Base-by-base conservation (phyloP, 2,888 invertebrate species). In the Cephus pulcher region DNA sequence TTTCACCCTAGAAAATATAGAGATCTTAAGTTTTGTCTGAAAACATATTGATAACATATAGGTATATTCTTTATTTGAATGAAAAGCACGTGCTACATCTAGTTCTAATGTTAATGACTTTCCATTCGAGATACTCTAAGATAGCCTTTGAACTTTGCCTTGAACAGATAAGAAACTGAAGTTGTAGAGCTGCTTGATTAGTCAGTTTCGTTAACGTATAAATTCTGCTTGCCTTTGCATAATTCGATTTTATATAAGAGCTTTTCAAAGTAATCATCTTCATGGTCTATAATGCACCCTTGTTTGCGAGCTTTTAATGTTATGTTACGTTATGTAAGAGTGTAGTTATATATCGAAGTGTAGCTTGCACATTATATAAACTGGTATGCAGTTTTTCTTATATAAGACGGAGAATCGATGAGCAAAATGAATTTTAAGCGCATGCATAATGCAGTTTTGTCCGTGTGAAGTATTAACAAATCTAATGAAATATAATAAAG, bases 1-100 rank as follows among this genome's bases (percentile, higher is more conserved):
- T 92, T 95, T 94, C 78, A 95, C 93, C 80, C 91, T 91, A 81
- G 34, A 84, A 79, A 40, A 76, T 68, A 75, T 56, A 56, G 23
- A 56, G 23, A 9, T 56, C 56, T 56, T 56, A 56, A 2, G 23
- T 56, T 56, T 56, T 56, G 56, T 23, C 56, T 23, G 9, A 23
- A 23, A 56, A 56, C 23, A 56, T 23, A 23, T 23, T 56, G 6
- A 56, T 56, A 56, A 23, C 23, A 40, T 37, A 15, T 4, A 23
- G 56, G 23, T 56, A 23, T 56, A 2, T 23, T 56, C 23, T 23
- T 56, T 56, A 23, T 23, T 23, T 23, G 56, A 56, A 56, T 23
- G 23, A 23, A 23, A 15, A 56, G 23, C 9, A 23, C 56, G 56
- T 23, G 56, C 56, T 23, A 9, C 23, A 23, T 23, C 6, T 56